phyloP scores from a whole-genome alignment of 2,888 invertebrate genomes.

The Drosophila tripunctata region DNA sequence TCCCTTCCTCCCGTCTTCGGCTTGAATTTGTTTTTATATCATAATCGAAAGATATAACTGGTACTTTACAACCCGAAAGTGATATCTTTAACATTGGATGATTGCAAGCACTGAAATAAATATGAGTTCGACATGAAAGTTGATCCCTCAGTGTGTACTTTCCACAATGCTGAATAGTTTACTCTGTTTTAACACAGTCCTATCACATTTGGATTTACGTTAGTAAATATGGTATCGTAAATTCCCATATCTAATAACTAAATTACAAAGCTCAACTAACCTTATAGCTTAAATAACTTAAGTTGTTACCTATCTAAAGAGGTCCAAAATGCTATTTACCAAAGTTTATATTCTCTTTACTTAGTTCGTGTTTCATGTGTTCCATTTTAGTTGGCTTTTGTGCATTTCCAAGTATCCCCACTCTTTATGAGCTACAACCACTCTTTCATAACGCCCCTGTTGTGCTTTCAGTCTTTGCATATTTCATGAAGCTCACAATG shows the following conservation, averaged over 20 bases:
- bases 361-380: background rate
- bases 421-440: background rate
- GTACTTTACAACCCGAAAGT: background rate
- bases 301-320: slow-evolving; percentile 3
- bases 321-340: slow-evolving; percentile 11
- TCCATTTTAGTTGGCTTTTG: slow-evolving; percentile 18
- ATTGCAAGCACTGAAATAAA: slow-evolving; percentile 4
- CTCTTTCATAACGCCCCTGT: background rate
- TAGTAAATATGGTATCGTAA: slow-evolving; percentile 8
- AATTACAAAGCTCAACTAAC: slow-evolving; percentile 1
- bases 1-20: too few species aligned
- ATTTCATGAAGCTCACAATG: slow-evolving; percentile 36
- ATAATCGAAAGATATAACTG: background rate
- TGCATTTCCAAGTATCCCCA: slow-evolving; percentile 27
- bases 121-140: background rate
- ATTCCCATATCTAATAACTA: slow-evolving; percentile 4
- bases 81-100: background rate
- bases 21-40: background rate
- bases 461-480: slow-evolving; percentile 24
- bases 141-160: background rate
- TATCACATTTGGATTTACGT: slow-evolving; percentile 7
- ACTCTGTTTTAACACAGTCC: background rate
- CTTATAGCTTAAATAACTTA: slow-evolving; percentile 14
- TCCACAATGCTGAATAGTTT: background rate
- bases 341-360: background rate